A percentile compares a stretch with the other conserved stretches of the same genome.
Evolutionary conservation across 2,113 vertebrate genomes (phyloP).

Genomic region (Sigmodon hispidus): DNA sequence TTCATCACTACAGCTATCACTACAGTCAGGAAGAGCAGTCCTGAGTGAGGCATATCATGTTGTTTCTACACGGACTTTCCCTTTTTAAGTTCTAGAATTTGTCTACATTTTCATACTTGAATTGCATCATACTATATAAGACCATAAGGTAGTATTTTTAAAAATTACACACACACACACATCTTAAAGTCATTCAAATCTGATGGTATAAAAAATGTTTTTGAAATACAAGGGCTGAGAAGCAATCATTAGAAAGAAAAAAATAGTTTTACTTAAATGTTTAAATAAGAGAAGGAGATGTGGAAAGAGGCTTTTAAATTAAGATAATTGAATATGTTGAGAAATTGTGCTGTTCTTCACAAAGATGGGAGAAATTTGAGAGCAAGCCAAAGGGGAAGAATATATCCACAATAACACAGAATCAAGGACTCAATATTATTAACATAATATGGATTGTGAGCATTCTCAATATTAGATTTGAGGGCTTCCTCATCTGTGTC

Average conservation of each 20-base stretch:
- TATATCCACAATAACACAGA: background rate
- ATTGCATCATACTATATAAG: background rate
- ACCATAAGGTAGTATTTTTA: background rate
- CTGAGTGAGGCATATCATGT: background rate
- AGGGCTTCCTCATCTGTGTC: background rate
- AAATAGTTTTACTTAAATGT: background rate
- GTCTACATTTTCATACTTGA: background rate
- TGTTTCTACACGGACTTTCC: background rate
- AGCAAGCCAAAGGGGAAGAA: background rate
- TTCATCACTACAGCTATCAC: background rate
- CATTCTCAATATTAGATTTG: too few relatives aligned
- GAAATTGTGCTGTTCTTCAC: background rate
- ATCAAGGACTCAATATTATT: background rate
- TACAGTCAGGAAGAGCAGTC: background rate
- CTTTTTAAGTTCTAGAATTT: background rate
- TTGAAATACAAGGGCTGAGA: background rate
- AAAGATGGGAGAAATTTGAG: background rate
- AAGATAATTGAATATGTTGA: background rate
- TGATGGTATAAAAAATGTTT: fast-evolving
- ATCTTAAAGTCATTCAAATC: background rate
- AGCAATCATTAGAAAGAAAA: too few relatives aligned
- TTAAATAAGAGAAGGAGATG: background rate
- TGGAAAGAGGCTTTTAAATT: background rate
- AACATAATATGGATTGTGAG: background rate
- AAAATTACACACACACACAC: background rate